Base-by-base conservation (phyloP, 2,888 invertebrate genomes). In the Sinelater perroti region DNA sequence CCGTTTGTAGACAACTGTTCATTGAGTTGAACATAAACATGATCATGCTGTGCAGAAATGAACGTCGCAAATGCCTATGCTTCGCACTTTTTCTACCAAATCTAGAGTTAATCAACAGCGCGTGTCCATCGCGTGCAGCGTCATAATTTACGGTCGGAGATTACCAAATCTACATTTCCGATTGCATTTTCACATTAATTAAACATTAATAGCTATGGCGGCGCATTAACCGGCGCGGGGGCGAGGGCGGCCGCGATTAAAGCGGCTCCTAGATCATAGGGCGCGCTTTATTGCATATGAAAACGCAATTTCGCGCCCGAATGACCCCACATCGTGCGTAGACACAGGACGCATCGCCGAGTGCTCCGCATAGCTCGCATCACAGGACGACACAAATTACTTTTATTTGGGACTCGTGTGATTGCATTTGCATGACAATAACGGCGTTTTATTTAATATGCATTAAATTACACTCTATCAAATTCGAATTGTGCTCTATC, bases 251-350 rank as follows among this genome's bases (percentile, higher is more conserved):
- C 53, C 36, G 8, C 42, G 56, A 54, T 60, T 52, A 61, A 59
- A 51, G 55, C 58, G 53, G 24, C 42, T 57, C 40, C 62, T 52
- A 52, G 57, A 47, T 57, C 60, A 56, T 45, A 56, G 45, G 54
- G 38, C 36, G 33, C 38, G 49, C 46, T 47, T 62, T 65, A 70
- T 67, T 67, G 66, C 71, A 71, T 72, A 73, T 73, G 72, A 71
- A 72, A 74, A 73, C 67, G 71, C 70, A 74, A 74, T 74, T 74
- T 73, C 69, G 68, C 66, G 70, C 64, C 62, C 60, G 67, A 71
- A 61, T 64, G 66, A 58, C 46, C 61, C 44, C 16, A 50, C 49
- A 44, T 38, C 33, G 46, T 31, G 30, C 44, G 35, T 54, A 50
- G 54, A 50, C 47, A 59, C 24, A 50, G 47, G 53, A 56, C 42